These are phyloP conservation scores for Desmodus rotundus DNA, from an alignment of 2,113 vertebrate genomes.

Conservation along the genomic window DNA sequence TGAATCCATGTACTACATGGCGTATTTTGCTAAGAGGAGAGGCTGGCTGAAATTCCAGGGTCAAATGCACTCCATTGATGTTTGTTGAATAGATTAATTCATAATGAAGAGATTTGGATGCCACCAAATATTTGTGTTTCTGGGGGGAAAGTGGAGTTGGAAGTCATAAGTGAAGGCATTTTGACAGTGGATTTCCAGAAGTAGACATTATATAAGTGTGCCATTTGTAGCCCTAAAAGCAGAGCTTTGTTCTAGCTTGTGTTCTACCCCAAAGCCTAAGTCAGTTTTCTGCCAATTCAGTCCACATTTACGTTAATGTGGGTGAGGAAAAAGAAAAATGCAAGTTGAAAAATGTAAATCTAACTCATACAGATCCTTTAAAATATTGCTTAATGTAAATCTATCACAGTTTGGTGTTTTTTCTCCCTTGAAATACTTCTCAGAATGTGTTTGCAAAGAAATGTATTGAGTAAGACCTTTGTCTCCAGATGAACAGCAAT, in stretches of 20 bases:
- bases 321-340: background rate
- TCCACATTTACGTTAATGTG: rapidly evolving
- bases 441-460: background rate
- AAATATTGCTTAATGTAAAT: background rate
- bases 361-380: background rate
- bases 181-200: background rate
- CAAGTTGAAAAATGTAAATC: background rate
- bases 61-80: background rate
- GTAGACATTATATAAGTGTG: rapidly evolving
- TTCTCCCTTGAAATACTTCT: background rate
- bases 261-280: background rate
- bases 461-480: background rate
- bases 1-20: no score
- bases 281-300: background rate
- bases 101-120: background rate
- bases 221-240: background rate
- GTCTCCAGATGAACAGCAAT: background rate
- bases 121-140: background rate
- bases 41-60: background rate
- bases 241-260: background rate
- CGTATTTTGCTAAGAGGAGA: background rate
- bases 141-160: background rate
- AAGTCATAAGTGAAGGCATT: background rate
- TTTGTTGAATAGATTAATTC: background rate
- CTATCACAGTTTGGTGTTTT: background rate